phyloP scores from a whole-genome alignment of 1,140 invertebrate genomes.

The Drosophila cardini region DNA sequence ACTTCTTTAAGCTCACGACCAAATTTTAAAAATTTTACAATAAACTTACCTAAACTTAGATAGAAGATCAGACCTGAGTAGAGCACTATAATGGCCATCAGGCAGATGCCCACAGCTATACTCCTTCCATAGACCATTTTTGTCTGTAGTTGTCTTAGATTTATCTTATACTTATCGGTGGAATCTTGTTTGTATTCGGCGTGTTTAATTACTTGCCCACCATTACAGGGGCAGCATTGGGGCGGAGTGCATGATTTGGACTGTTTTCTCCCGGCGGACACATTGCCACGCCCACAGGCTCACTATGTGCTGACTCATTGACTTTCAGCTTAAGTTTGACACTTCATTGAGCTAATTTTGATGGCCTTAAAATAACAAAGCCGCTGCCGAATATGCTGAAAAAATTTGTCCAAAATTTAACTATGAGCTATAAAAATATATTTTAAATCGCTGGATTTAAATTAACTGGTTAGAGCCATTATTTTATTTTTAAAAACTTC shows the following conservation, averaged over 20 bases:
- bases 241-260: slow-evolving; percentile 67
- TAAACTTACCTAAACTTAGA: slow-evolving; percentile 71
- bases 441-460: neutral
- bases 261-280: slow-evolving; percentile 28
- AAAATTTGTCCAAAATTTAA: neutral
- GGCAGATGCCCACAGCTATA: slow-evolving; percentile 71
- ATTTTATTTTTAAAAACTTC: neutral
- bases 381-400: slow-evolving; percentile 2
- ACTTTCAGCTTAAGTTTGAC: slow-evolving; percentile 55
- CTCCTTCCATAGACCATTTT: slow-evolving; percentile 79
- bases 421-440: neutral
- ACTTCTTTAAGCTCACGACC: no score
- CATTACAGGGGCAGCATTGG: slow-evolving; percentile 47
- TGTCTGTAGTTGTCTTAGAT: slow-evolving; percentile 5
- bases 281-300: slow-evolving; percentile 46
- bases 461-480: neutral
- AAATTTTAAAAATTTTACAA: no score
- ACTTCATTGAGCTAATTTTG: slow-evolving; percentile 70
- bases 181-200: slow-evolving; percentile 31
- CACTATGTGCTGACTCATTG: slow-evolving; percentile 44
- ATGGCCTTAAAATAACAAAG: neutral
- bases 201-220: slow-evolving; percentile 65
- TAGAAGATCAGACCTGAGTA: slow-evolving; percentile 73
- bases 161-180: slow-evolving; percentile 41
- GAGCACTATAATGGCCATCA: slow-evolving; percentile 65